phyloP scores from a whole-genome alignment of 2,888 invertebrate genomes.

The Junonia oenone region DNA sequence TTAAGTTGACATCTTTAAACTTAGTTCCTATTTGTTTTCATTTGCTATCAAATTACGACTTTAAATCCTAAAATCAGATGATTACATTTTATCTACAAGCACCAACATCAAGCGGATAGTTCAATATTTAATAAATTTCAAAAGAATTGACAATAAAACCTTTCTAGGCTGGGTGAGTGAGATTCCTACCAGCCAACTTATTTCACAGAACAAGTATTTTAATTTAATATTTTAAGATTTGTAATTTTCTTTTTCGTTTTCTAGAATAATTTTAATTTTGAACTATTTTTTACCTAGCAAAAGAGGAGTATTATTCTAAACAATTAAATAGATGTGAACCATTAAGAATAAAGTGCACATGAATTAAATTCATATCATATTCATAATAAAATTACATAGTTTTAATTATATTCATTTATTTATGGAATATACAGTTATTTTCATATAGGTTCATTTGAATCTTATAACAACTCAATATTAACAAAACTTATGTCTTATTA shows the following conservation, averaged over 20 bases:
- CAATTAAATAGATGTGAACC: background rate
- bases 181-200: background rate
- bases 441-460: background rate
- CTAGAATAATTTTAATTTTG: too few species aligned
- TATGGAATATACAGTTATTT: too few species aligned
- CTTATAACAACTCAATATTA: too few species aligned
- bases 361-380: too few species aligned
- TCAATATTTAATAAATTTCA: constrained; percentile 26
- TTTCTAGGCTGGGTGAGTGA: background rate
- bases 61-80: constrained; percentile 11
- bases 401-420: background rate
- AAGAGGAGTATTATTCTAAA: background rate
- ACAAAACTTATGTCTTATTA: too few species aligned
- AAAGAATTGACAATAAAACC: constrained; percentile 20
- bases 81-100: constrained; percentile 53
- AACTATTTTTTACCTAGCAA: too few species aligned
- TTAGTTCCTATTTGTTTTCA: background rate
- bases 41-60: constrained; percentile 1
- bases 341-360: too few species aligned
- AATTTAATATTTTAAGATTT: background rate
- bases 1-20: background rate
- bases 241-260: too few species aligned
- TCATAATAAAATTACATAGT: too few species aligned
- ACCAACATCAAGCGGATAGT: constrained; percentile 56
- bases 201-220: too few species aligned